A percentile compares a stretch with the other conserved stretches of the same genome.
Conservation (phyloP, 2,888 invertebrate genomes). For the Tenthredo mesomela region DNA sequence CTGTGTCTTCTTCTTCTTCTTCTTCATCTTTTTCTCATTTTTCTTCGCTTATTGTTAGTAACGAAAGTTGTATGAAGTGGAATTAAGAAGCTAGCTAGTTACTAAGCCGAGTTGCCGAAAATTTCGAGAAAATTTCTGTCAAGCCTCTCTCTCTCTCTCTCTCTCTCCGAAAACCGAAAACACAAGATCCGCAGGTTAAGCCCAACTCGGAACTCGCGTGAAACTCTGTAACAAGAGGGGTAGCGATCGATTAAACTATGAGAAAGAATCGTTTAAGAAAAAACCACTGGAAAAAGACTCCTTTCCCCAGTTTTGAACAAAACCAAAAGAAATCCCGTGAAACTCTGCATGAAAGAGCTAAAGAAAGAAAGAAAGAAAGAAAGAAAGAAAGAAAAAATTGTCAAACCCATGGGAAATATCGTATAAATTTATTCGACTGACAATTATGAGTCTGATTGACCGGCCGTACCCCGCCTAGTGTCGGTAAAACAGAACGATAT, state of each 20-base stretch:
- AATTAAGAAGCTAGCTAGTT: background rate
- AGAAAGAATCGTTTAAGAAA: background rate
- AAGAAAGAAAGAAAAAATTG: too few species aligned
- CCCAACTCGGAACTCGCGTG: background rate
- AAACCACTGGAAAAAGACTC: background rate
- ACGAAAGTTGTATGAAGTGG: constrained; percentile 19
- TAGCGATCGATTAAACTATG: constrained; percentile 3
- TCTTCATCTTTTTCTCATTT: background rate
- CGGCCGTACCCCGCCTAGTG: background rate
- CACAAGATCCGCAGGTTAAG: constrained; percentile 16
- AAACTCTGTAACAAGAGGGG: background rate
- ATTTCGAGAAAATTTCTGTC: constrained; percentile 13
- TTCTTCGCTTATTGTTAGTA: background rate
- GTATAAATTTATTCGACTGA: background rate
- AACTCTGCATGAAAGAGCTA: background rate
- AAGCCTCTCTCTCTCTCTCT: background rate
- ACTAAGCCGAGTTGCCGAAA: constrained; percentile 27
- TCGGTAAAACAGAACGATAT: background rate
- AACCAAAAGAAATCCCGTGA: background rate
- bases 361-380: too few species aligned
- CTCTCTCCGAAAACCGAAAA: background rate
- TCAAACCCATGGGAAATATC: too few species aligned
- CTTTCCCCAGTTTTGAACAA: background rate
- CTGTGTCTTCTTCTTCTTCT: background rate
- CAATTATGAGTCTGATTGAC: background rate